A percentile compares a stretch with the other conserved stretches of the same genome.
Conservation (phyloP, 2,113 vertebrate species). For the Haliaeetus leucogaster region DNA sequence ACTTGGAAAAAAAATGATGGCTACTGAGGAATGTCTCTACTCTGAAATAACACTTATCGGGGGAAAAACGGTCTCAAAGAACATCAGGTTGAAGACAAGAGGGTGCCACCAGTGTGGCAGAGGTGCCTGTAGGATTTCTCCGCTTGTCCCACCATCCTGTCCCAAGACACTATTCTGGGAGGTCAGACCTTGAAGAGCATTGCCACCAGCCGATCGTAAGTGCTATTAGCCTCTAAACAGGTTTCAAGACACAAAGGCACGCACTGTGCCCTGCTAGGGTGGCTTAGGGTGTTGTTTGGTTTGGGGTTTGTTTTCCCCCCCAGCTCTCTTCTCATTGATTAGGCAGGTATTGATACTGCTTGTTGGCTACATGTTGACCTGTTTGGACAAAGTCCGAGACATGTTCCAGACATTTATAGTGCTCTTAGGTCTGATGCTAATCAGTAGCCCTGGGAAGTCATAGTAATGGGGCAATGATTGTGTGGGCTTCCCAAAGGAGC, state of each 20-base stretch:
- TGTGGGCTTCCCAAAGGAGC: neutral
- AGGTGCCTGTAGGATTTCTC: neutral
- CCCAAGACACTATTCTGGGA: neutral
- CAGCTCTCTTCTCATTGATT: neutral
- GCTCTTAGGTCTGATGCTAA: accelerated
- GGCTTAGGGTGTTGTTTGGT: neutral
- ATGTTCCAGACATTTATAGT: neutral
- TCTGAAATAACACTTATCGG: neutral
- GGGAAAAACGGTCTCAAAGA: neutral
- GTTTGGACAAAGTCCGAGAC: neutral
- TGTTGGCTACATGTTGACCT: accelerated
- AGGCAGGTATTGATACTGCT: neutral
- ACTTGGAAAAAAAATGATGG: neutral
- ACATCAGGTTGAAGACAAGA: neutral
- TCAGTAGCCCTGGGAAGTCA: neutral
- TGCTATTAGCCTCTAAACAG: neutral
- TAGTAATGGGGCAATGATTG: accelerated
- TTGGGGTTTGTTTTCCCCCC: neutral
- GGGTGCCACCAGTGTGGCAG: neutral
- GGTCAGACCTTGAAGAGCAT: neutral
- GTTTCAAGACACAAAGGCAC: neutral
- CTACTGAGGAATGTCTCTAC: neutral
- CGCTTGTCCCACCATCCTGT: neutral
- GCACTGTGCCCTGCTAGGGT: no score
- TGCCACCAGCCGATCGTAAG: accelerated